Percentiles rank a stretch among this genome's conserved stretches.
phyloP scores from a whole-genome alignment of 2,113 vertebrate species.

The Hypanus sabinus region DNA sequence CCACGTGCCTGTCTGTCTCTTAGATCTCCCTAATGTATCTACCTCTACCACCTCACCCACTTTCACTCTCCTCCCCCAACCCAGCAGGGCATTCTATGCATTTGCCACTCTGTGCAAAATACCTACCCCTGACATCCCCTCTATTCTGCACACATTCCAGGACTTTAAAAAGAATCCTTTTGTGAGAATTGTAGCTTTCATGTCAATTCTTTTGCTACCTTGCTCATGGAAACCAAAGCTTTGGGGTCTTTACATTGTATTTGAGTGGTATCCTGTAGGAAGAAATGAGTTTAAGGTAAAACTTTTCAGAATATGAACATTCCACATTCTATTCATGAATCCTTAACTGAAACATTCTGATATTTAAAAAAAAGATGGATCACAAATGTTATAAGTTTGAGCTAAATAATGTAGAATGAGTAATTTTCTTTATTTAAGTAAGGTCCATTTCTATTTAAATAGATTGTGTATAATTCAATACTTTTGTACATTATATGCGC shows the following conservation, averaged over 20 bases:
- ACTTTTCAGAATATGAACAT: neutral
- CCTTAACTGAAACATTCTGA: neutral
- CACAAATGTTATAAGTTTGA: neutral
- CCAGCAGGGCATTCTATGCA: too few relatives aligned
- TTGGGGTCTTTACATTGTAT: neutral
- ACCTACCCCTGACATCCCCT: too few relatives aligned
- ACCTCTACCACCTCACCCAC: too few relatives aligned
- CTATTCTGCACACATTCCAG: neutral
- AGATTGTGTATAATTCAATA: neutral
- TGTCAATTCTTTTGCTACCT: neutral
- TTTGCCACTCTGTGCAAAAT: too few relatives aligned
- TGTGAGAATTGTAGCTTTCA: neutral
- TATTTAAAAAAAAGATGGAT: neutral
- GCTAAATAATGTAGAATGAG: neutral
- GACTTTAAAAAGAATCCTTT: neutral
- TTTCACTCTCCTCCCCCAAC: too few relatives aligned
- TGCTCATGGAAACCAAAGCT: neutral
- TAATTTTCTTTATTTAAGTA: neutral
- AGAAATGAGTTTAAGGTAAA: neutral
- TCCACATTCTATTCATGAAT: neutral
- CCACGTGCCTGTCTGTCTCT: too few relatives aligned
- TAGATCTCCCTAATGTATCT: too few relatives aligned
- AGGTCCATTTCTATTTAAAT: neutral
- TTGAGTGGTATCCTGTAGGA: neutral
- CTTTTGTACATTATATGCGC: slow-evolving; percentile 20